Base-by-base conservation (phyloP, 1,140 invertebrate species). In the Hyles vespertilio region DNA sequence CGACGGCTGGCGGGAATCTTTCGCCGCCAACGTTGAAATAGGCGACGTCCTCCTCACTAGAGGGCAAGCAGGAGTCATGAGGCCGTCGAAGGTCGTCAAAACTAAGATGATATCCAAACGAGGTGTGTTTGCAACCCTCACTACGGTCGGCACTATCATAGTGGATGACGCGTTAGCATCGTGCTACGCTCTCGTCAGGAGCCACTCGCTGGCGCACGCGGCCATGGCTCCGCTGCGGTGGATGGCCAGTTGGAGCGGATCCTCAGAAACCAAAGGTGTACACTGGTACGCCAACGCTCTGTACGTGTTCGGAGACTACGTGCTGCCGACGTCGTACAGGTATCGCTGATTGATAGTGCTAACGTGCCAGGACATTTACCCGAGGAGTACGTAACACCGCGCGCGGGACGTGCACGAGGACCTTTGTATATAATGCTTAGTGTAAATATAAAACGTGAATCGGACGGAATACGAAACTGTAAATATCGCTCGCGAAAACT, bases 51-150 rank as follows among this genome's bases (percentile, higher is more conserved):
- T 93, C 1, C 85, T 92, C 58, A 91, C 91, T 56, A 76, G 89
- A 52, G 87, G 89, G 22, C 69, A 87, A 48, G 77, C 89, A 8
- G 72, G 86, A 44, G 84, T 79, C 6, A 82, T 93, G 77, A 71
- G 90, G 86, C 87, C 93, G 89, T 84, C 93, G 74, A 85, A 76
- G 63, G 93, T 98, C 0, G 78, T 93, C 0, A 78, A 86, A 0
- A 89, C 94, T 1, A 87, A 89, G 22, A 81, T 91, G 10, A 89
- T 93, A 7, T 79, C 91, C 1, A 89, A 90, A 12, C 87, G 86
- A 36, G 98, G 98, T 6, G 93, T 98, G 2, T 98, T 92, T 74
- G 98, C 98, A 1, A 98, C 98, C 0, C 89, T 99, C 9, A 99
- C 98, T 0, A 83, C 83, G 11, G 92, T 92, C 7, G 98, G 98